Base-by-base conservation (phyloP, 2,888 invertebrate species). In the Mimumesa dahlbomi region DNA sequence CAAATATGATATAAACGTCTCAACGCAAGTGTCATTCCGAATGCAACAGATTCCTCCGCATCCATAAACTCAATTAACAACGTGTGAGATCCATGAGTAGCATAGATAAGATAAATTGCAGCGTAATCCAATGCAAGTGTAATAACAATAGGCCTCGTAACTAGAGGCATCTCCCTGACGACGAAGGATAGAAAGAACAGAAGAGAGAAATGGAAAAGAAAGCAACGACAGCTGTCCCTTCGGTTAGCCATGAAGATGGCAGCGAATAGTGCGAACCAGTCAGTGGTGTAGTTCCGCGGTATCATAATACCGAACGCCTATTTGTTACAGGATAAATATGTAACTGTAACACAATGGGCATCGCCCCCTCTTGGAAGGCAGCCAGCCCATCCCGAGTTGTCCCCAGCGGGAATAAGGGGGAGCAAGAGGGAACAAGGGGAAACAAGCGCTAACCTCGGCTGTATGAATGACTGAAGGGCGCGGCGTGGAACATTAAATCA, bases 251-350 rank as follows among this genome's bases (percentile, higher is more conserved):
- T 72, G 45, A 43, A 56, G 61, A 50, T 45, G 36, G 45, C 19
- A 48, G 73, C 70, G 79, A 74, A 71, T 65, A n/a, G n/a, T n/a
- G n/a, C n/a, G n/a, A 74, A 83, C 84, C 82, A 85, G 86, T 86
- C 83, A 80, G 71, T 58, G 52, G 63, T 68, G 79, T 75, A 79
- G 79, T 82, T 77, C 76, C 67, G 76, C 81, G 86, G 85, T 87
- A 88, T 88, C 87, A 87, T 84, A 87, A 88, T 87, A 88, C 82
- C 82, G 80, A 84, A 87, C 86, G 85, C 87, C 86, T 86, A 84
- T 87, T 87, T 87, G 87, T 87, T 87, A 85, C 83, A 79, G 86
- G 87, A 88, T 88, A 88, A 88, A 88, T 88, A 87, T 87, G 86
- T 87, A 87, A 88, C 86, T 87, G 86, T 84, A 86, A 85, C 84